A percentile compares a stretch with the other conserved stretches of the same genome.
These are phyloP conservation scores for Lota lota DNA, from an alignment of 2,113 vertebrate genomes.

Conservation along the genomic window DNA sequence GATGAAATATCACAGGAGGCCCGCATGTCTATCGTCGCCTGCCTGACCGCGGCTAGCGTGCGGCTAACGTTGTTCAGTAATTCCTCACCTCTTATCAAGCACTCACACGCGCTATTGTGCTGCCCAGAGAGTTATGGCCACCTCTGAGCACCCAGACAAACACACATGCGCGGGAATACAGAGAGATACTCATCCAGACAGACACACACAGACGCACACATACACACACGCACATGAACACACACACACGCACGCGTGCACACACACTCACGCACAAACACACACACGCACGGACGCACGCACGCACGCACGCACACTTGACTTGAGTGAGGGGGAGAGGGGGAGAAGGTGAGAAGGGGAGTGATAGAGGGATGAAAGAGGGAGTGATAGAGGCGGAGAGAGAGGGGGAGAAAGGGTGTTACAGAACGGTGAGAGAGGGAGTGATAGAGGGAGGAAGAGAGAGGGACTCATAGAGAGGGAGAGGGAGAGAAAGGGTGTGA, in stretches of 20 bases:
- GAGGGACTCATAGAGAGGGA: too few relatives aligned
- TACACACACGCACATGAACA: background rate
- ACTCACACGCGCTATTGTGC: constrained; percentile 56
- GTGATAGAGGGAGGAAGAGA: too few relatives aligned
- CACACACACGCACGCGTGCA: background rate
- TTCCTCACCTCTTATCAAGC: constrained; percentile 62
- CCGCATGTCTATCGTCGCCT: constrained; percentile 5
- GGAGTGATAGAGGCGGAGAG: too few relatives aligned
- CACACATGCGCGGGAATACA: background rate
- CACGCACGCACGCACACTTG: background rate
- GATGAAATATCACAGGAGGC: constrained; percentile 58
- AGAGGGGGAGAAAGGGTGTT: too few relatives aligned
- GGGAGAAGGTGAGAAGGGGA: too few relatives aligned
- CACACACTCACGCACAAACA: background rate
- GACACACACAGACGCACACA: background rate
- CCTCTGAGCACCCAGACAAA: constrained; percentile 36
- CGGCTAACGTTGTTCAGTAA: constrained; percentile 49
- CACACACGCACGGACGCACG: background rate
- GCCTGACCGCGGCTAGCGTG: constrained; percentile 59
- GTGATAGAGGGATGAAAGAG: too few relatives aligned
- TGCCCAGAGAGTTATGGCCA: constrained; percentile 31
- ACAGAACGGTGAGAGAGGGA: too few relatives aligned
- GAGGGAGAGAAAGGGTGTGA: background rate
- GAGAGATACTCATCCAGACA: background rate
- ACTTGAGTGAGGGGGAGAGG: too few relatives aligned